Evolutionary conservation across 2,797 vertebrate species (phyloP).

Genomic region (Eupleurogrammus muticus): DNA sequence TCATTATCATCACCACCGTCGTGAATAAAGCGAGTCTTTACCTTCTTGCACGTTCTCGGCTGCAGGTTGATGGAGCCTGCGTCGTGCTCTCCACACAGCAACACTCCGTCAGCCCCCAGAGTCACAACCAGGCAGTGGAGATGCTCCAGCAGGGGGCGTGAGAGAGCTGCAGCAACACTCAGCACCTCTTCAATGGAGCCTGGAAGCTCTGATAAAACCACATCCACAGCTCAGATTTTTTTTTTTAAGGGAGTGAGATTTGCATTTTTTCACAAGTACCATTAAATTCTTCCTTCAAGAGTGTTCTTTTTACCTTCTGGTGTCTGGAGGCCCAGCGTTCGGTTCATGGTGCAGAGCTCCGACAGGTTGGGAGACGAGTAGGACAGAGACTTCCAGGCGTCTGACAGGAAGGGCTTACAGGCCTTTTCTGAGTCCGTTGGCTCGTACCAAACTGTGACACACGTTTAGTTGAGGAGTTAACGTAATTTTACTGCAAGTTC

Average conservation of each 20-base stretch:
- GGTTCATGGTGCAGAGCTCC: slow-evolving; percentile 89
- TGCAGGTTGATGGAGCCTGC: slow-evolving; percentile 79
- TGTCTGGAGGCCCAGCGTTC: slow-evolving; percentile 83
- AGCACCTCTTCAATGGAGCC: slow-evolving; percentile 80
- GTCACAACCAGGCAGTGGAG: slow-evolving; percentile 90
- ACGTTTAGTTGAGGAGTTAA: too few relatives aligned
- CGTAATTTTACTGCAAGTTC: too few relatives aligned
- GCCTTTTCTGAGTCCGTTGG: slow-evolving; percentile 91
- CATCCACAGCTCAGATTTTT: slow-evolving; percentile 21
- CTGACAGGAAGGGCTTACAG: slow-evolving; percentile 90
- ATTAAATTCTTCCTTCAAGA: neutral
- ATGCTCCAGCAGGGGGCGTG: slow-evolving; percentile 89
- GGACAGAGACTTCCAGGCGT: slow-evolving; percentile 89
- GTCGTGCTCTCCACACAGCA: slow-evolving; percentile 86
- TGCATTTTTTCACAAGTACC: slow-evolving; percentile 35
- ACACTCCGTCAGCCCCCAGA: slow-evolving; percentile 84
- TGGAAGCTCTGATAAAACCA: slow-evolving; percentile 78
- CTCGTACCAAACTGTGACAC: slow-evolving; percentile 90
- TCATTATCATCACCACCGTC: neutral
- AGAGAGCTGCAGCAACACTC: slow-evolving; percentile 79
- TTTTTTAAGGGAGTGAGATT: neutral
- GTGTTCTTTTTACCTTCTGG: slow-evolving; percentile 82
- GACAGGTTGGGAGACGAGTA: slow-evolving; percentile 90
- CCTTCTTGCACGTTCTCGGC: slow-evolving; percentile 69
- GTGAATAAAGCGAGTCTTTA: slow-evolving; percentile 40